A percentile compares a stretch with the other conserved stretches of the same genome.
Evolutionary conservation across 1,140 invertebrate species (phyloP).

Genomic region (Helicoverpa armigera): DNA sequence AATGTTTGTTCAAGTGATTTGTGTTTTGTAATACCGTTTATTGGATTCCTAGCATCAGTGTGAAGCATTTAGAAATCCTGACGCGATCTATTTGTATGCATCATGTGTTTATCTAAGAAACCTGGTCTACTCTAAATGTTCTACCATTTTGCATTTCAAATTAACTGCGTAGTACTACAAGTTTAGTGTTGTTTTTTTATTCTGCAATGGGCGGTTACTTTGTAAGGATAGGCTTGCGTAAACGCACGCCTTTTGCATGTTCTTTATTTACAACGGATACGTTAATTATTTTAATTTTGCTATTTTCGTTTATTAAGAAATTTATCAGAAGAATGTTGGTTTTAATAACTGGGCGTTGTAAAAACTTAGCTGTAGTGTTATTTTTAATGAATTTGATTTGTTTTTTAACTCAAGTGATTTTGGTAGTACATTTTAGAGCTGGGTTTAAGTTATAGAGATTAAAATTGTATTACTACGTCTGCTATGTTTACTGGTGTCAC

Average conservation of each 20-base stretch:
- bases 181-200: background rate
- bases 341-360: background rate
- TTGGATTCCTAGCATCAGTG: conserved; percentile 16
- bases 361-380: too few relatives aligned
- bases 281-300: conserved; percentile 15
- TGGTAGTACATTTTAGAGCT: too few relatives aligned
- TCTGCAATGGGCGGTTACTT: background rate
- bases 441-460: too few relatives aligned
- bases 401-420: too few relatives aligned
- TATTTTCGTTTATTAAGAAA: conserved; percentile 15
- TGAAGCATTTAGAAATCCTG: conserved; percentile 6
- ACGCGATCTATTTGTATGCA: background rate
- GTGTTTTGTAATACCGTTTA: conserved; percentile 28
- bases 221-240: background rate
- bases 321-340: background rate
- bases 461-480: background rate
- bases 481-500: background rate
- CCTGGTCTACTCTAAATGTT: background rate
- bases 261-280: background rate
- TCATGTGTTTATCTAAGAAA: conserved; percentile 3
- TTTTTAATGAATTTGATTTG: too few relatives aligned
- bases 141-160: conserved; percentile 16
- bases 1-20: conserved; percentile 36
- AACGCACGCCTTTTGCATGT: conserved; percentile 22
- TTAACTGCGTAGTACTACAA: background rate